phyloP scores from a whole-genome alignment of 2,113 vertebrate species.

The Xiphophorus hellerii region DNA sequence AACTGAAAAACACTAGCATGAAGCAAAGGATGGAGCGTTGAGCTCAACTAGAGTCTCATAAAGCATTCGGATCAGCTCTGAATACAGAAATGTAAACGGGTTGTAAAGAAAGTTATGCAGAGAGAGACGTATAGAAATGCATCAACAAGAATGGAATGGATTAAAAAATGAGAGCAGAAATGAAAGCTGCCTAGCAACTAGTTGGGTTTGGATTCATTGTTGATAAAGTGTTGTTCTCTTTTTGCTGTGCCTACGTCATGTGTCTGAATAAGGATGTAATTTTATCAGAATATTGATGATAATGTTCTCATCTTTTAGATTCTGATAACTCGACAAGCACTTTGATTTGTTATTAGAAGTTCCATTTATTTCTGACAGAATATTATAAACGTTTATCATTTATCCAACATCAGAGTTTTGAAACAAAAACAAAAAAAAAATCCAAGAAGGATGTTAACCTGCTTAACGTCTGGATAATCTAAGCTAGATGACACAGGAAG shows the following conservation, averaged over 20 bases:
- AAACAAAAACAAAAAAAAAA: neutral
- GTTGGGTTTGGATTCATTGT: conserved; percentile 23
- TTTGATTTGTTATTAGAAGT: no score
- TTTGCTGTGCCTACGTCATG: neutral
- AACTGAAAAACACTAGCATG: conserved; percentile 21
- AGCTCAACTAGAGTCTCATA: neutral
- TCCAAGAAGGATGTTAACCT: neutral
- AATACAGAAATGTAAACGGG: conserved; percentile 14
- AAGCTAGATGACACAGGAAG: neutral
- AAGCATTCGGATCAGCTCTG: conserved; percentile 2
- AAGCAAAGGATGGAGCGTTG: neutral
- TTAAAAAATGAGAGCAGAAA: neutral
- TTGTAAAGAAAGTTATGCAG: neutral
- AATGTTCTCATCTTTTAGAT: neutral
- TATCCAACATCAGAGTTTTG: neutral
- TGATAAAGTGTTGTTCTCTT: conserved; percentile 14
- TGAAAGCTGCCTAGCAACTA: neutral
- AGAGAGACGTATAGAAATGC: neutral
- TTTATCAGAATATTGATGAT: neutral
- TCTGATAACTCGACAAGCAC: neutral
- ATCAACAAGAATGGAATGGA: neutral
- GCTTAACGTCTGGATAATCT: neutral
- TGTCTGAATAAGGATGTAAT: neutral
- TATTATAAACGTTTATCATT: no score
- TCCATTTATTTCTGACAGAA: no score